Conservation (phyloP, 30 jellyfish, hydroid and myxozoan species). For the Aurelia aurita complex sp. Pacific region DNA sequence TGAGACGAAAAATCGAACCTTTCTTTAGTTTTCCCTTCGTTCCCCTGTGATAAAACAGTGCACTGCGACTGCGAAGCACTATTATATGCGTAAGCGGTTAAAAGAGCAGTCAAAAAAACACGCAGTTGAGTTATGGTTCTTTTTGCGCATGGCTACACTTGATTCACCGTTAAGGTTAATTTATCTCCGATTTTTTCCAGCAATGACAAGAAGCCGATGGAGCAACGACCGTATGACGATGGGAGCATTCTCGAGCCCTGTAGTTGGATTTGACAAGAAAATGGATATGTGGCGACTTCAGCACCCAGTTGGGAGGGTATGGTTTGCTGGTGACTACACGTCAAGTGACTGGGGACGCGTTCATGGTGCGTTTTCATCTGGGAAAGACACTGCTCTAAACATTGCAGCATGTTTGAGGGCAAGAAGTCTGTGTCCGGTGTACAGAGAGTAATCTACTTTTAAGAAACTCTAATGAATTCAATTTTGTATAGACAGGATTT, state of each 20-base stretch:
- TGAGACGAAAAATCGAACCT: too few relatives aligned
- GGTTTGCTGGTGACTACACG: slow-evolving; percentile 90
- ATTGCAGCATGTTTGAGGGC: slow-evolving; percentile 23
- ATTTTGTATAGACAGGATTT: neutral
- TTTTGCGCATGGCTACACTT: too few relatives aligned
- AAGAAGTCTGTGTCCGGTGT: slow-evolving; percentile 5
- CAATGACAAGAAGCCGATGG: slow-evolving; percentile 60
- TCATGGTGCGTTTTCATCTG: slow-evolving; percentile 57
- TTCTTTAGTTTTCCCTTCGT: too few relatives aligned
- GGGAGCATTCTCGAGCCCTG: slow-evolving; percentile 77
- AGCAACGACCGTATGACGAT: slow-evolving; percentile 44
- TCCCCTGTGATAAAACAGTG: too few relatives aligned
- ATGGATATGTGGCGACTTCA: slow-evolving; percentile 33
- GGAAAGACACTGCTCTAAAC: slow-evolving; percentile 34
- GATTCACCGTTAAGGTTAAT: neutral
- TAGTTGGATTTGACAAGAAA: slow-evolving; percentile 43
- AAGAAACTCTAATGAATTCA: neutral
- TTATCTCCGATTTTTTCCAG: slow-evolving; percentile 5
- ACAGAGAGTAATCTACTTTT: neutral
- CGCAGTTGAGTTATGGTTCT: too few relatives aligned
- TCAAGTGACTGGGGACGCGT: slow-evolving; percentile 43
- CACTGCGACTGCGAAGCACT: too few relatives aligned
- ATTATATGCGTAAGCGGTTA: too few relatives aligned
- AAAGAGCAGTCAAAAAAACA: too few relatives aligned
- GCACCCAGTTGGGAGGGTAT: slow-evolving; percentile 63